Percentiles rank a stretch among this genome's conserved stretches.
phyloP scores from a whole-genome alignment of 2,113 vertebrate species.

The Trogon melanurus region DNA sequence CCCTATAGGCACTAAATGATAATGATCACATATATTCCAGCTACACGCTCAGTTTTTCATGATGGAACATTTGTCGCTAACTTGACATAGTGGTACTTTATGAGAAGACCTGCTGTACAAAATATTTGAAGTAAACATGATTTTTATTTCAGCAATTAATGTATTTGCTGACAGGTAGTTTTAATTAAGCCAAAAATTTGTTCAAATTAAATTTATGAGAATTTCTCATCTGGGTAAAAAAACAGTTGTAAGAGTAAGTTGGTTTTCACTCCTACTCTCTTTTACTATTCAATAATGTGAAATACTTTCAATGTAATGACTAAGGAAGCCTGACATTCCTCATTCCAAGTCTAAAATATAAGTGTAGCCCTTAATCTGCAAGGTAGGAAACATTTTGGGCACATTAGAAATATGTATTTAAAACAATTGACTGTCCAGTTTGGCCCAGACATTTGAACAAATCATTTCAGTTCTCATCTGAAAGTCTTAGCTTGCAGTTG shows the following conservation, averaged over 20 bases:
- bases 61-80: not conserved
- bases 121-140: not conserved
- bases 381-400: not conserved
- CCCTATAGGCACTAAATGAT: not conserved
- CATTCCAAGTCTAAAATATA: not conserved
- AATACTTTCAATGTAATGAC: not conserved
- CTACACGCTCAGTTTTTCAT: not conserved
- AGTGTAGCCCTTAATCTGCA: not conserved
- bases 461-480: fast-evolving
- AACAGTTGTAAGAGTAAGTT: not conserved
- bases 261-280: not conserved
- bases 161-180: not conserved
- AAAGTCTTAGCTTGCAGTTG: not conserved
- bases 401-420: not conserved
- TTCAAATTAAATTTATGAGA: not conserved
- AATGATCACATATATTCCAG: not conserved
- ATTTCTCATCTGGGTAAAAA: not conserved
- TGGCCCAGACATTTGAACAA: not conserved
- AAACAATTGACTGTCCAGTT: not conserved
- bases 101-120: not conserved
- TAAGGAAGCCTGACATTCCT: not conserved
- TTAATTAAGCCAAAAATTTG: not conserved
- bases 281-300: not conserved
- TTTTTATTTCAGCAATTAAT: not conserved
- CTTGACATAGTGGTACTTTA: not conserved